phyloP scores from a whole-genome alignment of 1,140 invertebrate genomes.

The Rhopalosiphum maidis region DNA sequence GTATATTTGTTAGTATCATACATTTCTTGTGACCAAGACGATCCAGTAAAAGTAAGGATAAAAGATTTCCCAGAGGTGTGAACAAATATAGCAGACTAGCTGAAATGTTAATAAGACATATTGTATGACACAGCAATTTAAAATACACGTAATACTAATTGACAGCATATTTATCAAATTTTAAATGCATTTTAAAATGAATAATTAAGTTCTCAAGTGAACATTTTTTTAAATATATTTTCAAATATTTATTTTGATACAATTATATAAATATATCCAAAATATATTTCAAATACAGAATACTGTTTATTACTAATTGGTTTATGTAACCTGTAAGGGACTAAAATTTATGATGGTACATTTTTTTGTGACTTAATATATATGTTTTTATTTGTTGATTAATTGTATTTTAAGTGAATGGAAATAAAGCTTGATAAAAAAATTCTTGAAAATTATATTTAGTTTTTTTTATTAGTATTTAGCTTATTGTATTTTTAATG shows the following conservation, averaged over 20 bases:
- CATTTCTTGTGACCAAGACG: constrained; percentile 59
- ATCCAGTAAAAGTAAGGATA: constrained; percentile 56
- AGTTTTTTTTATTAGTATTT: background rate
- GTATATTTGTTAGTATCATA: constrained; percentile 60
- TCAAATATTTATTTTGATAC: background rate
- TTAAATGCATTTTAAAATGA: background rate
- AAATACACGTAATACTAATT: too few relatives aligned
- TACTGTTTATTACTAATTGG: too few relatives aligned
- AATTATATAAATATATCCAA: too few relatives aligned
- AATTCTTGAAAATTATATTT: too few relatives aligned
- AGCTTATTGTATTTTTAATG: background rate
- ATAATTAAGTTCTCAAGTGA: background rate
- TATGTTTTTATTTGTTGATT: too few relatives aligned
- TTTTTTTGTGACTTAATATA: too few relatives aligned
- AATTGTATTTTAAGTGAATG: too few relatives aligned
- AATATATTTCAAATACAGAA: too few relatives aligned
- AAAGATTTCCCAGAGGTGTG: constrained; percentile 56
- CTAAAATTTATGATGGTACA: too few relatives aligned
- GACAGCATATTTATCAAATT: background rate
- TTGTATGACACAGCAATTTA: background rate
- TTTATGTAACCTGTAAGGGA: too few relatives aligned
- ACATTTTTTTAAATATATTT: background rate
- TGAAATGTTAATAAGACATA: constrained; percentile 9
- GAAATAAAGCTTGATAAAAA: too few relatives aligned
- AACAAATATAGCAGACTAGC: constrained; percentile 59